A percentile compares a stretch with the other conserved stretches of the same genome.
phyloP scores from a whole-genome alignment of 2,113 vertebrate species.

The Benthochromis sp. region DNA sequence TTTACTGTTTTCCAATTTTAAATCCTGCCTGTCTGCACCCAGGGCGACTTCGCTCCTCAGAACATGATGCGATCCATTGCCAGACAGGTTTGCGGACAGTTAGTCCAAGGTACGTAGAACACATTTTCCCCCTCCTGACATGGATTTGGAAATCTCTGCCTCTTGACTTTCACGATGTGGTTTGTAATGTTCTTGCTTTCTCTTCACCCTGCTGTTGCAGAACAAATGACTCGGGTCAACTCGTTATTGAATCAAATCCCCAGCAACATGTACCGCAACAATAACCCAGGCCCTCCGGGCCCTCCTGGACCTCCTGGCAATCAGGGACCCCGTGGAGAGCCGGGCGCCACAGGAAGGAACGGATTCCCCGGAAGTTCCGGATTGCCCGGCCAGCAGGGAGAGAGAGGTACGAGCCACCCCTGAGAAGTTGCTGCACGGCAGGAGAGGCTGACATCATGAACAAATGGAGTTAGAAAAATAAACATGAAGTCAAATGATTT shows the following conservation, averaged over 20 bases:
- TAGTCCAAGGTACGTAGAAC: slow-evolving; percentile 81
- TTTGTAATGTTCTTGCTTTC: background rate
- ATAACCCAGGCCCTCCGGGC: slow-evolving; percentile 84
- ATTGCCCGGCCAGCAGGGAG: slow-evolving; percentile 82
- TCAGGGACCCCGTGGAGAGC: slow-evolving; percentile 83
- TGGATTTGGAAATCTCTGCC: background rate
- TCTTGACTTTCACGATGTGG: background rate
- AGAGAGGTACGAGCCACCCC: slow-evolving; percentile 76
- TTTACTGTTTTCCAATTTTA: background rate
- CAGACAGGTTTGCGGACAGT: slow-evolving; percentile 93
- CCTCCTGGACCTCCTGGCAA: slow-evolving; percentile 79
- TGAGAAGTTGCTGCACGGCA: background rate
- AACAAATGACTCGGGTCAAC: slow-evolving; percentile 90
- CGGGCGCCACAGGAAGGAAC: slow-evolving; percentile 79
- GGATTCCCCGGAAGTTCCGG: slow-evolving; percentile 90
- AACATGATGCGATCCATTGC: slow-evolving; percentile 97
- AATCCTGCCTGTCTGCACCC: background rate
- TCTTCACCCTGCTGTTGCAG: slow-evolving; percentile 58
- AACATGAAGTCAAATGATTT: background rate
- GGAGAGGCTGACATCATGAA: background rate
- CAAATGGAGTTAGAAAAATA: background rate
- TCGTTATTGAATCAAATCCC: slow-evolving; percentile 94
- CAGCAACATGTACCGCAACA: slow-evolving; percentile 78
- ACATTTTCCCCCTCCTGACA: background rate
- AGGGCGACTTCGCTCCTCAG: slow-evolving; percentile 97